Evolutionary conservation across 2,113 vertebrate genomes (phyloP).

Genomic region (Oceanites oceanicus): DNA sequence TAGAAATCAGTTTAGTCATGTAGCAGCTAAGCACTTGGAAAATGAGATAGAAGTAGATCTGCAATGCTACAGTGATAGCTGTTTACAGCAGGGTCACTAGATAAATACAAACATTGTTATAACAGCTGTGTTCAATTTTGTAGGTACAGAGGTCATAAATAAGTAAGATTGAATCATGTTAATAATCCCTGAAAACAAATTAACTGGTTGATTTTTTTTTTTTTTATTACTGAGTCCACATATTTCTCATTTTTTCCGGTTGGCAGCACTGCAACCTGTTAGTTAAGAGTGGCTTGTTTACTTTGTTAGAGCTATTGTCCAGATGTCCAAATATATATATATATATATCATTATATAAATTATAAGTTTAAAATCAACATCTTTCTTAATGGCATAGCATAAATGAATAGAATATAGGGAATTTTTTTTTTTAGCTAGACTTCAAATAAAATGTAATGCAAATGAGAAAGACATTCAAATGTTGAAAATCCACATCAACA

Average conservation of each 20-base stretch:
- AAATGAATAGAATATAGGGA: not conserved
- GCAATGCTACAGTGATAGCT: not conserved
- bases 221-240: not conserved
- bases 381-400: not conserved
- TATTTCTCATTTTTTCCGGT: not conserved
- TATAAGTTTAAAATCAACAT: not conserved
- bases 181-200: constrained; percentile 2
- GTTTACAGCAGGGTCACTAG: not conserved
- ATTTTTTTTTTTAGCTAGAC: not conserved
- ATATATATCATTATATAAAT: not conserved
- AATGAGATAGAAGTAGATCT: not conserved
- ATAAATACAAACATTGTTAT: not conserved
- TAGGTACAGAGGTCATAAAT: not conserved
- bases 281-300: not conserved
- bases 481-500: not conserved
- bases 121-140: not conserved
- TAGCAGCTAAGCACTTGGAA: not conserved
- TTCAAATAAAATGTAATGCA: not conserved
- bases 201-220: not conserved
- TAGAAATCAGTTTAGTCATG: not conserved
- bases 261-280: not conserved
- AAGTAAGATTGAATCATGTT: not conserved
- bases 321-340: not conserved
- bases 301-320: not conserved
- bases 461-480: not conserved